Evolutionary conservation across 2,113 vertebrate species (phyloP).

Genomic region (Saguinus imperator): DNA sequence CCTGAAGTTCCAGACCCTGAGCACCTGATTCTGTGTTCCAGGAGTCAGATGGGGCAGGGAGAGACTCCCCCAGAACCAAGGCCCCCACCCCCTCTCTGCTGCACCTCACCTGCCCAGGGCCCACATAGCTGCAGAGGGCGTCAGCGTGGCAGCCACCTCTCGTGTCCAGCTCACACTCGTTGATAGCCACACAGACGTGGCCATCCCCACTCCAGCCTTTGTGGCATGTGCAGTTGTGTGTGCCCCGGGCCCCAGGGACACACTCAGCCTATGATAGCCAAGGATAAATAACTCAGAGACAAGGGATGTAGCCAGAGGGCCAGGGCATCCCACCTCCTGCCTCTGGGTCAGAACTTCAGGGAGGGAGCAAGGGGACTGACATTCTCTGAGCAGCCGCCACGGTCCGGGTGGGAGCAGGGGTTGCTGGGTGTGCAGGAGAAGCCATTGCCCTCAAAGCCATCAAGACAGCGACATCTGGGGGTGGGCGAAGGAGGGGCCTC

Average conservation of each 20-base stretch:
- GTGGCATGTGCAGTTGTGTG: constrained; percentile 86
- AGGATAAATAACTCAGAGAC: neutral
- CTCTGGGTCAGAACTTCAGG: neutral
- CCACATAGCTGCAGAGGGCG: constrained; percentile 88
- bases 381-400: constrained; percentile 90
- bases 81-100: neutral
- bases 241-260: constrained; percentile 82
- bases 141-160: constrained; percentile 90
- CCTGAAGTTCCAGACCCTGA: neutral
- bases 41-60: neutral
- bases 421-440: constrained; percentile 90
- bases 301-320: accelerated
- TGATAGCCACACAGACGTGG: constrained; percentile 88
- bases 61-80: neutral
- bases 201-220: constrained; percentile 95
- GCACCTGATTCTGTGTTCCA: neutral
- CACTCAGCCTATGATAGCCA: constrained; percentile 88
- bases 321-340: neutral
- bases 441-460: constrained; percentile 91
- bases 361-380: constrained; percentile 84
- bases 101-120: constrained; percentile 91
- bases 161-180: constrained; percentile 89
- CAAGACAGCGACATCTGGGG: constrained; percentile 84
- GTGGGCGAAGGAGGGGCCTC: neutral
- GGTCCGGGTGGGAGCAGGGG: constrained; percentile 86